Percentiles rank a stretch among this genome's conserved stretches.
These are phyloP conservation scores for Hermodice carunculata DNA, from an alignment of 2,888 invertebrate genomes.

Conservation along the genomic window DNA sequence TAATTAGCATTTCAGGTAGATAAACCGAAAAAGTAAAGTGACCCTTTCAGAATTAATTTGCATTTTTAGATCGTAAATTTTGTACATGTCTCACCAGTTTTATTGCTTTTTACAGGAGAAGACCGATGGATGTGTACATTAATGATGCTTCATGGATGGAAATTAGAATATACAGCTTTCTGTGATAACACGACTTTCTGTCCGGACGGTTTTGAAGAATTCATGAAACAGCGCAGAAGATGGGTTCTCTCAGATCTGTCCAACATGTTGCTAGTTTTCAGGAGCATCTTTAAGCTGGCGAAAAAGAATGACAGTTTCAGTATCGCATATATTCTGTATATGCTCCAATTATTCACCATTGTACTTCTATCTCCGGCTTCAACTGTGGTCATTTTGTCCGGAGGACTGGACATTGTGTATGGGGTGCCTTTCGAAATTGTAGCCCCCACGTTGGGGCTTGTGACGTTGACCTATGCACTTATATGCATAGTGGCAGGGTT, in stretches of 20 bases:
- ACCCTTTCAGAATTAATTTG: too few relatives aligned
- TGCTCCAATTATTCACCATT: conserved; percentile 46
- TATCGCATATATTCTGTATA: conserved; percentile 43
- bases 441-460: conserved; percentile 30
- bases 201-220: conserved; percentile 47
- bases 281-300: conserved; percentile 39
- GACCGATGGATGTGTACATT: conserved; percentile 54
- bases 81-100: too few relatives aligned
- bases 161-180: conserved; percentile 41
- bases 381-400: conserved; percentile 47
- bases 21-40: too few relatives aligned
- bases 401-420: conserved; percentile 48
- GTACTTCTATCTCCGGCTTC: conserved; percentile 48
- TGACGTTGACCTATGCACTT: conserved; percentile 35
- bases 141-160: conserved; percentile 52
- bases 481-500: conserved; percentile 38
- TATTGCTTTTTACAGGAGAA: conserved; percentile 37
- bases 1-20: too few relatives aligned
- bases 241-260: conserved; percentile 52
- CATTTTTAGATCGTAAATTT: too few relatives aligned
- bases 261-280: conserved; percentile 44
- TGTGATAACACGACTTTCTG: conserved; percentile 49
- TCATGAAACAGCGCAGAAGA: conserved; percentile 48
- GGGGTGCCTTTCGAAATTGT: conserved; percentile 31
- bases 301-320: conserved; percentile 43